Evolutionary conservation across 2,113 vertebrate species (phyloP), one percentile per base, ranked within the genome.

Genomic region (Cinclus mexicanus): DNA sequence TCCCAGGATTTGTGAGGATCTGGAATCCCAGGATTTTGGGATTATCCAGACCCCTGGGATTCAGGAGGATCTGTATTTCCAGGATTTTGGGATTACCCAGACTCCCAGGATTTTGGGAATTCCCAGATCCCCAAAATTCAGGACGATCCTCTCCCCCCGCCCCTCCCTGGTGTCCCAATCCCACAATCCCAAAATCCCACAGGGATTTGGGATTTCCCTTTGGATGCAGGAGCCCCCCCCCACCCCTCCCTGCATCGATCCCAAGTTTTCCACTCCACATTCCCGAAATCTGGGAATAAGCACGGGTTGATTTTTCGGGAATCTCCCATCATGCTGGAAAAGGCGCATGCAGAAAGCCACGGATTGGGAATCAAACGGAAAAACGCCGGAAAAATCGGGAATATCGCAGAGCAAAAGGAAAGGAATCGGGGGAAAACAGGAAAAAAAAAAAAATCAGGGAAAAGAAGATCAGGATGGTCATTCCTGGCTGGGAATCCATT

Each of bases 141-240:
- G 44, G 44, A 37, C 35, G 7, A 37, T 37, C 35, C 35, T 37
- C 47, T 63, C 52, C 39, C 72, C 91, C n/a, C 0, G 24, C 20
- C 35, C 44, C 42, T 37, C 49, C 47, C n/a, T 16, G 47, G 5
- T 7, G 21, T 14, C 70, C 71, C 65, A 33, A 9, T 3, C 56
- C 80, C 80, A 3, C 5, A 0, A 37, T 37, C 35, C 35, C 35
- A 37, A 37, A 33, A 9, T 3, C 56, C 80, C 80, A 3, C 5
- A 0, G 5, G 0, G 10, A 52, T 46, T 31, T 2, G 0, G 16
- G 75, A 35, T 67, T 21, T 17, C 82, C 75, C 21, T 16, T 2
- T 0, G 19, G 22, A 28, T 25, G 50, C 65, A 4, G 55, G 14
- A 52, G 35, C 35, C 35, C 35, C 35, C 35, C 46, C 24, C 35